Base-by-base conservation (phyloP, 2,888 invertebrate species). In the Carcina quercana region DNA sequence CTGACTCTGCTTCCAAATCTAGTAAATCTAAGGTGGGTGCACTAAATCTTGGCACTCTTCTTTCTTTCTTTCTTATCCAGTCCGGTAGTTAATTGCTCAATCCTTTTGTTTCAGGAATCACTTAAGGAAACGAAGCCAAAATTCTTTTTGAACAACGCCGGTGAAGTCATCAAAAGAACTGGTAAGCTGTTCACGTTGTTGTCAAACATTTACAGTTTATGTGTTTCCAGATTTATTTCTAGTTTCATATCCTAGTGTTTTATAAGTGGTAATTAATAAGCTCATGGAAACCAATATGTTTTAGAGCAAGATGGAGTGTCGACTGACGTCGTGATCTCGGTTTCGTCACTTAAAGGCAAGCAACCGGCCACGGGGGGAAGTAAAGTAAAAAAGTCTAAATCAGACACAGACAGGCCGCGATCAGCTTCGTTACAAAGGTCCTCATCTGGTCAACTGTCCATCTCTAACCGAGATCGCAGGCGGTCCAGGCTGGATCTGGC, bases 1-100 rank as follows among this genome's bases (percentile, higher is more conserved):
- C 67, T 66, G 80, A 76, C 68, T 67, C 75, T 70, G 80, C 82
- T 79, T 82, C 82, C 79, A 79, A 79, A 71, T 78, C 78, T 69
- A 74, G 70, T 65, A 80, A 79, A 68, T 79, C 80, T 57, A 82
- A 80, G 82, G 82, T 79, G 42, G 32, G 5, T 19, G 20, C 20
- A 19, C 7, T 19, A 19, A 8, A 20, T n/a, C 1, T 11, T 24
- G 10, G 10, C 8, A 22, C n/a, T 10, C n/a, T 3, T 22, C 5
- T 22, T 22, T 2, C 8, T 24, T 24, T 3, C 12, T 11, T 24
- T 24, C n/a, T 24, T 7, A 24, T 10, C 3, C n/a, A n/a, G n/a
- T n/a, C n/a, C n/a, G n/a, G n/a, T n/a, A n/a, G n/a, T n/a, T n/a
- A n/a, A n/a, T n/a, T n/a, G n/a, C 8, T 22, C 5, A 22, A 22